A percentile compares a stretch with the other conserved stretches of the same genome.
Evolutionary conservation across 2,888 invertebrate genomes (phyloP).

Genomic region (Leptura quadrifasciata): DNA sequence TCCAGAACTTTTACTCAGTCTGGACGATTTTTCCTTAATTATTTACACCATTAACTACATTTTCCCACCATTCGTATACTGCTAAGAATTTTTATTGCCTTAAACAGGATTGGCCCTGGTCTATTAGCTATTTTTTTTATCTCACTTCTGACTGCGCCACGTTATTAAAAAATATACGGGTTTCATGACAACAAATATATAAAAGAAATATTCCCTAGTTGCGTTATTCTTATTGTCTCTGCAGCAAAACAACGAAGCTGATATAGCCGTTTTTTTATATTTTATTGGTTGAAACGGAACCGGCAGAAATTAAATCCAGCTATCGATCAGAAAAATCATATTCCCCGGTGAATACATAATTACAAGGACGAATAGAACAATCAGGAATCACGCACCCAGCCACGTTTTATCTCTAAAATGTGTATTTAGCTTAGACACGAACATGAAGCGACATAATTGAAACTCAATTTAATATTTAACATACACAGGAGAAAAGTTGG

Average conservation of each 20-base stretch:
- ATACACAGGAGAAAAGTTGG: conserved; percentile 17
- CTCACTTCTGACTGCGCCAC: no score
- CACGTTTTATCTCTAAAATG: not conserved
- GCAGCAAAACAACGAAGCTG: not conserved
- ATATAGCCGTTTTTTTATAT: not conserved
- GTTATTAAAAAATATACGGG: no score
- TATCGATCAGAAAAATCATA: conserved; percentile 12
- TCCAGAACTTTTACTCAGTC: no score
- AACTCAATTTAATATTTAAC: conserved; percentile 33
- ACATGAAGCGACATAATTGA: conserved; percentile 32
- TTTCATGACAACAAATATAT: no score
- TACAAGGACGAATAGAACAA: conserved; percentile 12
- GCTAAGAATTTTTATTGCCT: no score
- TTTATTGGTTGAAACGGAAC: not conserved
- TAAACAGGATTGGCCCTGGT: no score
- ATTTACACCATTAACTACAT: no score
- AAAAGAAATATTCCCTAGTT: no score
- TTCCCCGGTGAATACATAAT: conserved; percentile 10
- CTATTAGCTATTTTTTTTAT: no score
- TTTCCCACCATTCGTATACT: no score
- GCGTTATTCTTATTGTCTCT: not conserved
- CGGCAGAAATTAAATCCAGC: not conserved
- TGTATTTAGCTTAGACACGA: conserved; percentile 22
- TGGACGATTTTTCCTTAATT: no score
- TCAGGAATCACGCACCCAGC: conserved; percentile 2